Percentiles rank a stretch among this genome's conserved stretches.
These are phyloP conservation scores for Promerops cafer DNA, from an alignment of 2,113 vertebrate genomes.

Conservation along the genomic window DNA sequence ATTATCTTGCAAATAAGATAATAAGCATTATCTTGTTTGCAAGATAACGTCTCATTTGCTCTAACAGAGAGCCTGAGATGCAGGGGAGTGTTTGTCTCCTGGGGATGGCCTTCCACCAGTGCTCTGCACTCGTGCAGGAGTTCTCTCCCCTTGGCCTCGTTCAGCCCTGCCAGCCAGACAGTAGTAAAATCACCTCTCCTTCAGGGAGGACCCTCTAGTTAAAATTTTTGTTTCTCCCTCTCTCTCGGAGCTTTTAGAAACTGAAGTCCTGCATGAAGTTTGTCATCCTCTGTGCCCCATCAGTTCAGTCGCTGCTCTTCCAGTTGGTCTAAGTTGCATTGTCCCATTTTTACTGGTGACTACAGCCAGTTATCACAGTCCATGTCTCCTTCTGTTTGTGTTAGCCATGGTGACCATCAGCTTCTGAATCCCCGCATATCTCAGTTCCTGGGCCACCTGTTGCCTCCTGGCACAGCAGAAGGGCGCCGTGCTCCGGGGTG, in stretches of 20 bases:
- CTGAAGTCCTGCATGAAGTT: background rate
- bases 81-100: background rate
- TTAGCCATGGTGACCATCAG: background rate
- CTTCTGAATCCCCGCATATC: background rate
- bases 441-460: background rate
- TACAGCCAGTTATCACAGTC: background rate
- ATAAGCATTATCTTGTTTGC: background rate
- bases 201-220: background rate
- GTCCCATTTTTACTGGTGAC: background rate
- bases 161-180: background rate
- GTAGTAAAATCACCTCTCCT: background rate
- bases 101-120: background rate
- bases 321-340: background rate
- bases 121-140: background rate
- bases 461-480: background rate
- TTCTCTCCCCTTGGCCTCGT: background rate
- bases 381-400: background rate
- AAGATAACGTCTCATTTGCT: background rate
- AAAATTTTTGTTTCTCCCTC: background rate
- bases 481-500: fast-evolving
- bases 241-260: background rate
- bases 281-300: background rate
- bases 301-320: fast-evolving
- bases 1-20: background rate
- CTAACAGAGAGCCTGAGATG: background rate